Conservation (phyloP, 2,888 invertebrate species). For the Amphiduros pacificus region DNA sequence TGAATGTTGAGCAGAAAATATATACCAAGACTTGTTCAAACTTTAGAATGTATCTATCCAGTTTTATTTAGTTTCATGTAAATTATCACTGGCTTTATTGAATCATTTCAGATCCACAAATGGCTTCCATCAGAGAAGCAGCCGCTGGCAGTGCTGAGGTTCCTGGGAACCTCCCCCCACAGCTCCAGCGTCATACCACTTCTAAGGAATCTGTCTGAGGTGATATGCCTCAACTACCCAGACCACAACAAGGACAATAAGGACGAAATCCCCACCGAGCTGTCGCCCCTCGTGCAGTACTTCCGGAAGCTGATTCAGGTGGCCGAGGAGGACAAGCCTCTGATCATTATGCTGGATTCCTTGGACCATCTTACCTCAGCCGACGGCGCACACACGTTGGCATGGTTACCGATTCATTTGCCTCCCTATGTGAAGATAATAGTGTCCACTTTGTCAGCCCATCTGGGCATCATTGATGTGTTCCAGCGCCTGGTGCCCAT, state of each 20-base stretch:
- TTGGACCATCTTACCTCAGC: conserved; percentile 95
- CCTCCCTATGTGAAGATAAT: conserved; percentile 89
- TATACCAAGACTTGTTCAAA: too few relatives aligned
- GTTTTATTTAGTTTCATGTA: too few relatives aligned
- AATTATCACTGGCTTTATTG: too few relatives aligned
- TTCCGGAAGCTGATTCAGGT: conserved; percentile 86
- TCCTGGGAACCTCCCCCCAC: conserved; percentile 95
- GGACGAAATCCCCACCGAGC: conserved; percentile 92
- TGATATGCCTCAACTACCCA: conserved; percentile 69
- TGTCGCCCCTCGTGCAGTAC: conserved; percentile 92
- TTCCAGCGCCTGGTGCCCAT: conserved; percentile 78
- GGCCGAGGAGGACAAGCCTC: conserved; percentile 66
- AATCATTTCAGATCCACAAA: too few relatives aligned
- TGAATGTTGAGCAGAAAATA: too few relatives aligned
- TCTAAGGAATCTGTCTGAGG: conserved; percentile 91
- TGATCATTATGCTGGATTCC: conserved; percentile 90
- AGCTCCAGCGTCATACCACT: conserved; percentile 93
- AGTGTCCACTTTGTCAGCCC: conserved; percentile 53
- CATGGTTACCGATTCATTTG: conserved; percentile 91
- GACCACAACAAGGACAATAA: conserved; percentile 34
- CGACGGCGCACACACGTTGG: conserved; percentile 91
- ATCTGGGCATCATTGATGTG: conserved; percentile 30
- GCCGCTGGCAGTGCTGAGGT: conserved; percentile 86
- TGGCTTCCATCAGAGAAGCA: conserved; percentile 7
- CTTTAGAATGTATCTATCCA: too few relatives aligned